These are phyloP conservation scores for Procavia capensis DNA, from an alignment of 2,113 vertebrate species.

Conservation along the genomic window DNA sequence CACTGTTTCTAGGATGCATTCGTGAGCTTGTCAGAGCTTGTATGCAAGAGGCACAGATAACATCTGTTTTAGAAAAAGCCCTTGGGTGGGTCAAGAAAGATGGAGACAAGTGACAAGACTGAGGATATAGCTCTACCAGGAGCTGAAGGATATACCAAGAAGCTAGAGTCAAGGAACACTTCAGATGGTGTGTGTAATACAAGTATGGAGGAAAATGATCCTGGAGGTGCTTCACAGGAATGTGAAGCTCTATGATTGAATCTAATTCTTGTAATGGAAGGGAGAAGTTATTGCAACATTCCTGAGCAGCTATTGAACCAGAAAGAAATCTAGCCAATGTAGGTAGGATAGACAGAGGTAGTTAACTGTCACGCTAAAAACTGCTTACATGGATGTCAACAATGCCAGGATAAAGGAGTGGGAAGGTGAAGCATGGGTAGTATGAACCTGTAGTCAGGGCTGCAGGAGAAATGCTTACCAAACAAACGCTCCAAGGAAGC, in stretches of 20 bases:
- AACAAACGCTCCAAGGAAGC: not conserved
- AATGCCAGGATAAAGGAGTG: not conserved
- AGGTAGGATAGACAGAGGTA: not conserved
- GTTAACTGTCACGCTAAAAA: not conserved
- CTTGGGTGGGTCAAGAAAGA: not conserved
- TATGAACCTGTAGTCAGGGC: not conserved
- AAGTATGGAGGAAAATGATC: not conserved
- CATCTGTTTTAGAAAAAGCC: not conserved
- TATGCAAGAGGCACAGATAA: not conserved
- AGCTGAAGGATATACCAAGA: not conserved
- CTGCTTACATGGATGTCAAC: too few relatives aligned
- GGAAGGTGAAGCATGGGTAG: not conserved
- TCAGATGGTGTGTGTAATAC: not conserved
- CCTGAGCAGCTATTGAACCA: not conserved
- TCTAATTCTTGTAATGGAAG: not conserved
- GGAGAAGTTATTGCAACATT: not conserved
- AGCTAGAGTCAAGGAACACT: not conserved
- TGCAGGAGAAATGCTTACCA: not conserved
- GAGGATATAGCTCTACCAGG: not conserved
- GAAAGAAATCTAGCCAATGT: not conserved
- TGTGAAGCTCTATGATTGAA: not conserved
- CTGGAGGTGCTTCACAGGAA: not conserved
- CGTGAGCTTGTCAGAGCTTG: too few relatives aligned
- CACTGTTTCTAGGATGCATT: too few relatives aligned
- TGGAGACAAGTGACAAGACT: not conserved